Evolutionary conservation across 2,113 vertebrate species (phyloP).

Genomic region (Pedionomus torquatus): DNA sequence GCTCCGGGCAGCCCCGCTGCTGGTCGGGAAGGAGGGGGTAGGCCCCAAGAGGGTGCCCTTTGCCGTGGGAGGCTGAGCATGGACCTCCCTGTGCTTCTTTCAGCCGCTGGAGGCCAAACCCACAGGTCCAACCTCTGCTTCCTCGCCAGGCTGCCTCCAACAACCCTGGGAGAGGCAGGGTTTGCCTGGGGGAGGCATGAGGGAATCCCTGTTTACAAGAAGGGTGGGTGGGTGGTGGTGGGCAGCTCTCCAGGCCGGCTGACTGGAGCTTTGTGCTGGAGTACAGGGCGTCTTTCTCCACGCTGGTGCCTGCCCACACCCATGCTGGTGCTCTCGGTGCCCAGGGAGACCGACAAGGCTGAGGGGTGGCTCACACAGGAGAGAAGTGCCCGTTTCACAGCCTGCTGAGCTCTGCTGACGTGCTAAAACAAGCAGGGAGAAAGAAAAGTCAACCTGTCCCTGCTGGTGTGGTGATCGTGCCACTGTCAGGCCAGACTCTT

Average conservation of each 20-base stretch:
- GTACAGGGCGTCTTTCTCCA: fast-evolving
- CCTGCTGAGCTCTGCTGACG: fast-evolving
- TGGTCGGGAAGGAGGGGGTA: fast-evolving
- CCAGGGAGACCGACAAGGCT: fast-evolving
- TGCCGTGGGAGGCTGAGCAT: neutral
- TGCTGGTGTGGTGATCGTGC: fast-evolving
- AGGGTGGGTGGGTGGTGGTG: fast-evolving
- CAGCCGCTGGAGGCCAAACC: neutral
- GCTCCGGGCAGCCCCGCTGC: fast-evolving
- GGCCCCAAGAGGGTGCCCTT: neutral
- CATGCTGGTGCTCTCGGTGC: fast-evolving
- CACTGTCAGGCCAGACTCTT: neutral
- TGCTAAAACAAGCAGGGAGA: neutral
- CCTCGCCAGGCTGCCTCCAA: neutral
- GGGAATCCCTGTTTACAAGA: neutral
- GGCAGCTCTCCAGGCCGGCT: neutral
- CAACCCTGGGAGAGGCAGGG: neutral
- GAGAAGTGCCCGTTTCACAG: neutral
- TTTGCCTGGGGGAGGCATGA: neutral
- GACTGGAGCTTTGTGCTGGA: neutral
- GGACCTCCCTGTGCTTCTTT: neutral
- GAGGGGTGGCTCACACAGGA: neutral
- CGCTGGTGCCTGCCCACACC: neutral
- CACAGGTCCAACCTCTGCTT: fast-evolving
- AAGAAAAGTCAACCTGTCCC: neutral